Percentiles rank a stretch among this genome's conserved stretches.
phyloP scores from a whole-genome alignment of 64 coral and sea anemone species.

The Exaiptasia diaphana region DNA sequence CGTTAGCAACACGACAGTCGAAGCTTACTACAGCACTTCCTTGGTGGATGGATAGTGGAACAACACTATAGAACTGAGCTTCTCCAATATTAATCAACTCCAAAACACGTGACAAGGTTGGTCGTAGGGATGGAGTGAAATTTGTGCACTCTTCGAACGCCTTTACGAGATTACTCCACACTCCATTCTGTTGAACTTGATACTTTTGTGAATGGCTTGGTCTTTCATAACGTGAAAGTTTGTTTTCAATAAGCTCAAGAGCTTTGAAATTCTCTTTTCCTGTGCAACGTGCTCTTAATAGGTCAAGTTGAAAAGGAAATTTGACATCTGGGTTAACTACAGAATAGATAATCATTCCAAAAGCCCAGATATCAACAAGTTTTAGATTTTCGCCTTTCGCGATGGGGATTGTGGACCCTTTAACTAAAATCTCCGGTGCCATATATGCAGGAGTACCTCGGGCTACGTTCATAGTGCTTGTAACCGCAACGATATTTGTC shows the following conservation, averaged over 20 bases:
- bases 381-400: slow-evolving; percentile 13
- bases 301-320: slow-evolving; percentile 18
- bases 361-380: slow-evolving; percentile 39
- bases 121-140: not conserved
- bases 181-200: not conserved
- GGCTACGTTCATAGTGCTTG: slow-evolving; percentile 4
- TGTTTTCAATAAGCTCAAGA: not conserved
- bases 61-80: not conserved
- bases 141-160: not conserved
- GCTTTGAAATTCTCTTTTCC: not conserved
- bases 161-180: not conserved
- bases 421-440: slow-evolving; percentile 38
- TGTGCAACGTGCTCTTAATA: not conserved
- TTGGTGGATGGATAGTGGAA: slow-evolving; percentile 41
- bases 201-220: not conserved
- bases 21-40: slow-evolving; percentile 32
- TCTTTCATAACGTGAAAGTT: not conserved
- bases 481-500: not conserved
- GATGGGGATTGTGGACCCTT: not conserved
- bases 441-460: slow-evolving; percentile 43
- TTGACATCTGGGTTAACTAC: slow-evolving; percentile 28
- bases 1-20: slow-evolving; percentile 16
- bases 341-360: slow-evolving; percentile 38
- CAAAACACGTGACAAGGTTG: not conserved
- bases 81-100: not conserved